Evolutionary conservation across 2,888 invertebrate species (phyloP), one percentile per base, ranked within the genome.

Genomic region (Poecilobothrus nobilitatus): DNA sequence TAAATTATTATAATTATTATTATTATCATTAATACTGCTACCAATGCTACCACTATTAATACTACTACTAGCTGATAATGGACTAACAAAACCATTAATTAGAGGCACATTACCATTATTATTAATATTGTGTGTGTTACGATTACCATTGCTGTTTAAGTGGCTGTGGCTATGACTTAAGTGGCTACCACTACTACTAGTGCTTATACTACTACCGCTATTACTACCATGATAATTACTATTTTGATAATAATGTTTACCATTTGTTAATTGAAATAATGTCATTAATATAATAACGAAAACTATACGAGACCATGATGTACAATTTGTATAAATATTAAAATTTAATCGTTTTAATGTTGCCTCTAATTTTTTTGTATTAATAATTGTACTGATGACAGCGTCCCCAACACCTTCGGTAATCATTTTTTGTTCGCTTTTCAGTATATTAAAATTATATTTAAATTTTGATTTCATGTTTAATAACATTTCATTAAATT

Each of bases 241-340:
- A 53, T 53, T 53, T 12, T 53, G 53, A 53, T 53, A 53, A 53
- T 53, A 53, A 53, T 53, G 53, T 53, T 53, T 53, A 53, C 53
- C 53, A 53, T 53, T 53, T 53, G 53, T 53, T 12, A 12, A 53
- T 53, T 53, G 53, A 18, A 53, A 53, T 53, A 53, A 15, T 53
- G 53, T 53, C 53, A 53, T 53, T 53, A 53, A 53, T 53, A n/a
- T 53, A 53, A 53, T 53, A 53, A 53, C 53, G 15, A 53, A 53
- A 53, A 53, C 18, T 3, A 53, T 53, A 53, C n/a, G 53, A 4
- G 37, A 7, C 37, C 10, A 37, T 37, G 37, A 37, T 37, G 12
- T 4, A 27, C 27, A 27, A 12, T 37, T 8, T 37, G 37, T 1
- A 37, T 37, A 10, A 7, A 37, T 1, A 53, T 53, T 53, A 53